Evolutionary conservation across 2,797 vertebrate species (phyloP).

Genomic region (Ceryle rudis): DNA sequence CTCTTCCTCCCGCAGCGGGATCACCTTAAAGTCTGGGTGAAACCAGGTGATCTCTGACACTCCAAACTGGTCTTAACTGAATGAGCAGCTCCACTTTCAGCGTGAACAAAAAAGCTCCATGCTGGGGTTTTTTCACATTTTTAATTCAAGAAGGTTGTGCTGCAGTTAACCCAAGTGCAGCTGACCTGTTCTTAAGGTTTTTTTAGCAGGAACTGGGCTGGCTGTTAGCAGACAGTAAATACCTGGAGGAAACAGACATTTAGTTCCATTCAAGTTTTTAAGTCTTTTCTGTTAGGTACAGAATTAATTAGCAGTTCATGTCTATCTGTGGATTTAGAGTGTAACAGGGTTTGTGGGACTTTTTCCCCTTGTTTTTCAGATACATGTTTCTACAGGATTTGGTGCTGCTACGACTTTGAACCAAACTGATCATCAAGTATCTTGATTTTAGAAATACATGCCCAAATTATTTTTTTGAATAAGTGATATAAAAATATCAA

Average conservation of each 20-base stretch:
- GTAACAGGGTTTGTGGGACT: conserved; percentile 44
- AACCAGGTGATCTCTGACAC: accelerated
- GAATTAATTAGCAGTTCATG: conserved; percentile 73
- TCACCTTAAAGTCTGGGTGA: neutral
- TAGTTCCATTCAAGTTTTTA: conserved; percentile 80
- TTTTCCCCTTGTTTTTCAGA: neutral
- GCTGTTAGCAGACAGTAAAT: conserved; percentile 83
- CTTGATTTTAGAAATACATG: conserved; percentile 32
- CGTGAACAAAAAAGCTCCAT: neutral
- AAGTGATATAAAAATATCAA: conserved; percentile 31
- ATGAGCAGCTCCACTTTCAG: neutral
- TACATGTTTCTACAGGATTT: neutral
- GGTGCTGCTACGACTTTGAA: conserved; percentile 12
- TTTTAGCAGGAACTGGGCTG: conserved; percentile 78
- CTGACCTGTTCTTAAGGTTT: conserved; percentile 65
- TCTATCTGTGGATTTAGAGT: conserved; percentile 82
- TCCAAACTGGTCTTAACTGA: neutral
- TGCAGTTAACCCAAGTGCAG: conserved; percentile 64
- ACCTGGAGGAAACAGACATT: conserved; percentile 86
- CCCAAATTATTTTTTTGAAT: conserved; percentile 21
- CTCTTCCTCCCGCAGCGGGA: accelerated
- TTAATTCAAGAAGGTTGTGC: conserved; percentile 33
- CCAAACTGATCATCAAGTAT: conserved; percentile 17
- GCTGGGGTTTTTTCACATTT: neutral
- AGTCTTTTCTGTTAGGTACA: conserved; percentile 70